Evolutionary conservation across 2,113 vertebrate species (phyloP), one percentile per base, ranked within the genome.

Genomic region (Phrynosoma platyrhinos): DNA sequence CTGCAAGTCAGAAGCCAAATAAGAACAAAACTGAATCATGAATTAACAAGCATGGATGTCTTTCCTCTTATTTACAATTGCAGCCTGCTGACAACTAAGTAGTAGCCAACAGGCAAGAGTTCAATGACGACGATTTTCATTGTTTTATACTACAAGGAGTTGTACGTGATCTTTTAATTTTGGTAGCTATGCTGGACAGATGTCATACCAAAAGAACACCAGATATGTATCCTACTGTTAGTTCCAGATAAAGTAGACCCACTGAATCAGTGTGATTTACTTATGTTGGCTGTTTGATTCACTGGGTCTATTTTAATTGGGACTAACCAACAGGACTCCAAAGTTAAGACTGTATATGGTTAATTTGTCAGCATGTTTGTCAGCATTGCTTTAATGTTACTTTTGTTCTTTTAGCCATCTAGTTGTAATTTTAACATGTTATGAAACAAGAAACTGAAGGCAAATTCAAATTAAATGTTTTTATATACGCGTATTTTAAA

Each of bases 1-100:
- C 30, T 97, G 95, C 94, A 95, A 96, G 75, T 52, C 95, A 0
- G 95, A 97, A 93, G 94, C 94, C 36, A 95, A 95, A 89, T 87
- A 94, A 72, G 93, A 92, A 0, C 84, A 96, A 87, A 88, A 87
- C 53, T 93, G 76, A 83, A 83, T 58, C n/a, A 9, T 40, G 30
- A n/a, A 76, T 52, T 95, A 94, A 32, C 53, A 89, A 75, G 0
- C 1, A 47, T 0, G 47, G 90, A 88, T 47, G 72, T 82, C 66
- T 10, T 85, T 83, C 71, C 27, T 83, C 58, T 76, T 83, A 62
- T 13, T 84, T 80, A 90, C 32, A 7, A 36, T 40, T 36, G 25
- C 23, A 7, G n/a, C n/a, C 47, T 76, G 32, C 25, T 58, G 55
- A 58, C 55, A 13, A 62, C 58, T 16, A 2, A 62, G 87, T 83